Percentiles rank a stretch among this genome's conserved stretches.
Evolutionary conservation across 2,888 invertebrate species (phyloP).

Genomic region (Drosophila nr. fundita): DNA sequence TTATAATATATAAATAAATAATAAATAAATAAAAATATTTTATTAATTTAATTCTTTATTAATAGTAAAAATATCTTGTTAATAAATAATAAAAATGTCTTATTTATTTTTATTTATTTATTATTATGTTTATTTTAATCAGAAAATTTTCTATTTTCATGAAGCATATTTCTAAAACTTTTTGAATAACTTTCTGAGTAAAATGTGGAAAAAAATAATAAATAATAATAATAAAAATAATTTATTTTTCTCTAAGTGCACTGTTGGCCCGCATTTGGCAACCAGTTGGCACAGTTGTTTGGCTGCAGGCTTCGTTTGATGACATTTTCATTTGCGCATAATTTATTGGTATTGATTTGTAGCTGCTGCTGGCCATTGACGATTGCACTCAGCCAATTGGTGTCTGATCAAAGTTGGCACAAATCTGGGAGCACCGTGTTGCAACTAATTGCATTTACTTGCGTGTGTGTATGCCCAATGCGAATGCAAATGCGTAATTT

Average conservation of each 20-base stretch:
- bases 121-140: not conserved
- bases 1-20: no score
- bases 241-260: not conserved
- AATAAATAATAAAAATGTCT: not conserved
- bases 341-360: slow-evolving; percentile 66
- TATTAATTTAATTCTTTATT: no score
- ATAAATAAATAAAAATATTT: not conserved
- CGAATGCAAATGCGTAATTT: slow-evolving; percentile 32
- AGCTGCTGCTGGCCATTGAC: slow-evolving; percentile 8
- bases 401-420: slow-evolving; percentile 47
- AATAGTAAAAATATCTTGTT: no score
- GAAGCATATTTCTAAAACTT: not conserved
- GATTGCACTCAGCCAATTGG: slow-evolving; percentile 7
- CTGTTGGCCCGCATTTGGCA: slow-evolving; percentile 1
- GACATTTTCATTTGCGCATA: slow-evolving; percentile 52
- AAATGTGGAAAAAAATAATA: no score
- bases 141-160: not conserved
- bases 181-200: not conserved
- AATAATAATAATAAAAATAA: no score
- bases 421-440: slow-evolving; percentile 42
- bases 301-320: slow-evolving; percentile 18
- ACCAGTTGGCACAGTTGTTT: slow-evolving; percentile 12
- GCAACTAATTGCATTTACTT: slow-evolving; percentile 58
- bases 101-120: not conserved
- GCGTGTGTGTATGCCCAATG: slow-evolving; percentile 1